Evolutionary conservation across 2,113 vertebrate genomes (phyloP).

Genomic region (Tupaia chinensis): DNA sequence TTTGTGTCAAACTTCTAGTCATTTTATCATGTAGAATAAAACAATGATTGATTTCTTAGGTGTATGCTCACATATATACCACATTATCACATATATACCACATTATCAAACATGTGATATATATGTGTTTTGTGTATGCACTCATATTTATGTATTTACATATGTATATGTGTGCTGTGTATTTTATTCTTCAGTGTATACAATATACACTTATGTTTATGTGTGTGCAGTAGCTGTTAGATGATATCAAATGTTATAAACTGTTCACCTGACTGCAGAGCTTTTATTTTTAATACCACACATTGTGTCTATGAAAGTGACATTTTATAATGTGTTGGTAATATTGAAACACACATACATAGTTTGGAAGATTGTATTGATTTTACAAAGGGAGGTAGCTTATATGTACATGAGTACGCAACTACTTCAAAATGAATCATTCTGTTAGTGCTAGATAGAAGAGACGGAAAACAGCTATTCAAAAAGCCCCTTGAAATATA

Average conservation of each 20-base stretch:
- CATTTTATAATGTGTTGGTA: neutral
- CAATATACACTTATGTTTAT: neutral
- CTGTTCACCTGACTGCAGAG: neutral
- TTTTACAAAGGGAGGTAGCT: conserved; percentile 33
- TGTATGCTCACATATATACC: neutral
- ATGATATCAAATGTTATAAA: neutral
- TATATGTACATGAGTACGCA: neutral
- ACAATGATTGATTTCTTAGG: neutral
- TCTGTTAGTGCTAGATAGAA: neutral
- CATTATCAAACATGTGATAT: neutral
- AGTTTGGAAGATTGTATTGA: neutral
- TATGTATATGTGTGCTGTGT: neutral
- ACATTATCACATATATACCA: neutral
- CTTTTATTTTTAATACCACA: neutral
- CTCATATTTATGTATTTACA: neutral
- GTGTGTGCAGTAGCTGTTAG: neutral
- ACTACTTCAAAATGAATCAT: conserved; percentile 39
- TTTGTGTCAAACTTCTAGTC: neutral
- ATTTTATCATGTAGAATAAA: neutral
- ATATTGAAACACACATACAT: neutral
- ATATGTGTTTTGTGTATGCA: neutral
- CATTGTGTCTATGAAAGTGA: neutral
- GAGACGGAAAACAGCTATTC: neutral
- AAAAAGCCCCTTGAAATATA: conserved; percentile 1
- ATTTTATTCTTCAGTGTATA: neutral